Evolutionary conservation across 2,888 invertebrate genomes (phyloP), one percentile per base, ranked within the genome.

Genomic region (Ormyrus nitidulus): DNA sequence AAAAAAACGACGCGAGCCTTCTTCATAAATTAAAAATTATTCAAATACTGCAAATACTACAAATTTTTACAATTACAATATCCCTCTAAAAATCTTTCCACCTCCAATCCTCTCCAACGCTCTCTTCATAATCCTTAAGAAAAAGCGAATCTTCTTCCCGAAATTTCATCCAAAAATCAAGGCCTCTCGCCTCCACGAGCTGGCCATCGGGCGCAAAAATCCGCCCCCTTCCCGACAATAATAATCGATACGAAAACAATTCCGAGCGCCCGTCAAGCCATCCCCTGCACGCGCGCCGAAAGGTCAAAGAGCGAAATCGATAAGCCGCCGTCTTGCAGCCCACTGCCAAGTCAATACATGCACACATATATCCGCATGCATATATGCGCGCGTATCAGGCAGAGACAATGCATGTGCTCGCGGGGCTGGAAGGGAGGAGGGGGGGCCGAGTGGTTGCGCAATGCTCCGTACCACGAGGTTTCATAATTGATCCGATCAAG

Each of bases 401-500:
- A 1, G 19, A 19, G 19, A 19, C 19, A 19, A 19, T 19, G 19
- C 19, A 19, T 19, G 19, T 19, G 19, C 19, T 19, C 19, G 19
- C 19, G 19, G 19, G 19, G 19, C 1, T 19, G 19, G 19, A 19
- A 19, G 19, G 19, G 19, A 19, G 19, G 19, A 19, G 19, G 19
- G 19, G 19, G 0, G 1, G 19, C 19, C 19, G 19, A 19, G 19
- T 19, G 19, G 19, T 19, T 19, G 73, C 58, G 10, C n/a, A 66
- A 59, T 58, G 53, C 62, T 53, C 58, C 56, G 65, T 19, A 19
- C 19, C 19, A 19, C 51, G n/a, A 53, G 10, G 72, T 62, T 62
- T 62, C 58, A 53, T 75, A 75, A 75, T 75, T 75, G 74, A 75
- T 75, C 58, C 74, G 74, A 66, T 75, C 66, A 75, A 75, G 56